Evolutionary conservation across 2,888 invertebrate genomes (phyloP).

Genomic region (Agrochola macilenta): DNA sequence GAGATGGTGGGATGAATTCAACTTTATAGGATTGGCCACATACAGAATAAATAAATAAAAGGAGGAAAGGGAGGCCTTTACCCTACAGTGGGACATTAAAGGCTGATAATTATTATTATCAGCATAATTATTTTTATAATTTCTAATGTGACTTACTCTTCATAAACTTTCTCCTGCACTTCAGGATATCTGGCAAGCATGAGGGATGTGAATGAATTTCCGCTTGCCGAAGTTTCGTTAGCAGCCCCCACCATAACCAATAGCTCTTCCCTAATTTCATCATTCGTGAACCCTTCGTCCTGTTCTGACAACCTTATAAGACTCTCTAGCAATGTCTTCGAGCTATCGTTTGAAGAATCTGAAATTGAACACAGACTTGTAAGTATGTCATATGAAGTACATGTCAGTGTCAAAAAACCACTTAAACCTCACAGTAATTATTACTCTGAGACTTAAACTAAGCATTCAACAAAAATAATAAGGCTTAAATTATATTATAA

Average conservation of each 20-base stretch:
- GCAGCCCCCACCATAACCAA: not conserved
- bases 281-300: not conserved
- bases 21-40: not conserved
- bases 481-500: no score
- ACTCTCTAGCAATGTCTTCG: not conserved
- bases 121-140: no score
- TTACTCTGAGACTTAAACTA: no score
- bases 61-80: not conserved
- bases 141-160: not conserved
- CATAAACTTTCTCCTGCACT: slow-evolving; percentile 2
- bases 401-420: no score
- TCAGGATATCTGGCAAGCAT: not conserved
- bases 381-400: not conserved
- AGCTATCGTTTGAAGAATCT: not conserved
- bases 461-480: no score
- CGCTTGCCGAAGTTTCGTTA: not conserved
- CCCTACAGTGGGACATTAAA: not conserved
- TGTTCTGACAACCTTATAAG: not conserved
- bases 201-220: not conserved
- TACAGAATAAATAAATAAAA: not conserved
- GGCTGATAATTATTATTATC: no score
- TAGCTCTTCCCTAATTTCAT: not conserved
- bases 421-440: no score
- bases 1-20: not conserved
- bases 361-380: not conserved